Evolutionary conservation across 2,113 vertebrate genomes (phyloP).

Genomic region (Orthonyx spaldingii): DNA sequence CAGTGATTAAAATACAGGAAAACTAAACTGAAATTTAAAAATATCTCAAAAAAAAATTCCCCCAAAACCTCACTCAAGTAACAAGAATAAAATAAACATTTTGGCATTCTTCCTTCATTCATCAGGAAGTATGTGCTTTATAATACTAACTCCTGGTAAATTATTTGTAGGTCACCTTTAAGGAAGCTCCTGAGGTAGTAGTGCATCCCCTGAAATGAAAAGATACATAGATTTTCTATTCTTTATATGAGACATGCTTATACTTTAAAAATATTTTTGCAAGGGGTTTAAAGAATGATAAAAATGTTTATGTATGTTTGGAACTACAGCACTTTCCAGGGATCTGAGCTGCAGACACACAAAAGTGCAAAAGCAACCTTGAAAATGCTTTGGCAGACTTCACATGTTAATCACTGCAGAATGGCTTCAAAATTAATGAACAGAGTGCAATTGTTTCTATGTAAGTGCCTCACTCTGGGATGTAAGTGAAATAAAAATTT

Average conservation of each 20-base stretch:
- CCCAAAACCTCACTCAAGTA: not conserved
- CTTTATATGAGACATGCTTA: not conserved
- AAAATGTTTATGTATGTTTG: constrained; percentile 2
- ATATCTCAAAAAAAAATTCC: not conserved
- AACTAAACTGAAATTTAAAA: not conserved
- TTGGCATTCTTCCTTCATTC: not conserved
- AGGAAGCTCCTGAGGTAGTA: not conserved
- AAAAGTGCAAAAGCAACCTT: constrained; percentile 32
- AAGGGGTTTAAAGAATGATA: constrained; percentile 3
- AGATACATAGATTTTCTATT: not conserved
- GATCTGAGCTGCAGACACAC: constrained; percentile 10
- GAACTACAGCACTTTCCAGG: not conserved
- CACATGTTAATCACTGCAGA: constrained; percentile 51
- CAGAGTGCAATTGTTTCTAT: constrained; percentile 53
- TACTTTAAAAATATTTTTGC: constrained; percentile 4
- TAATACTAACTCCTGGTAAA: not conserved
- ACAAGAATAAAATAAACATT: not conserved
- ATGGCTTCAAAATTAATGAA: constrained; percentile 59
- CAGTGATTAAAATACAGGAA: constrained; percentile 21
- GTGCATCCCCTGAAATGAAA: not conserved
- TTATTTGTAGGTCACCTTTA: constrained; percentile 3
- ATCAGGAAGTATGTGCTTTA: not conserved
- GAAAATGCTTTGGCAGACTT: constrained; percentile 56
- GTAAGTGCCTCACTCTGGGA: not conserved
- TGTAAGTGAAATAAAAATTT: constrained; percentile 15